A percentile compares a stretch with the other conserved stretches of the same genome.
These are phyloP conservation scores for Coranthus polyacanthus DNA, from an alignment of 2,797 vertebrate genomes.

Conservation along the genomic window DNA sequence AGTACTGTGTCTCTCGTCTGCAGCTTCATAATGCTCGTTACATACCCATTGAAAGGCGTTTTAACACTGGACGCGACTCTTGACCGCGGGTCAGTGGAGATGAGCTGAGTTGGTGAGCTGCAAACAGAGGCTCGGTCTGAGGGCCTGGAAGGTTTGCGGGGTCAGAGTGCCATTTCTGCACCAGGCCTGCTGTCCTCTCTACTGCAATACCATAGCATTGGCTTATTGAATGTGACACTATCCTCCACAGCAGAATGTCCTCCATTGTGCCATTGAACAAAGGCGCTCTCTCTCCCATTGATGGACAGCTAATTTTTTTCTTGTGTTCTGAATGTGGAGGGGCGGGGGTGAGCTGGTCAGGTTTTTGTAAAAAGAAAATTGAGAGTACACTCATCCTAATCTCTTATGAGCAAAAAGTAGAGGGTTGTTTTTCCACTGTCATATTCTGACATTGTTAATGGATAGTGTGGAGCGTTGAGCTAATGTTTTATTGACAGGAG, in stretches of 20 bases:
- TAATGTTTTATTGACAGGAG: conserved; percentile 54
- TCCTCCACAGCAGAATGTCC: conserved; percentile 82
- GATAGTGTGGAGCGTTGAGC: conserved; percentile 32
- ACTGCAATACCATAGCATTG: conserved; percentile 63
- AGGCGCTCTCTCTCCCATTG: conserved; percentile 78
- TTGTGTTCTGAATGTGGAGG: conserved; percentile 66
- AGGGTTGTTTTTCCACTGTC: conserved; percentile 38
- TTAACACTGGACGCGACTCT: conserved; percentile 40
- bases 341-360: conserved; percentile 33
- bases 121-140: conserved; percentile 63
- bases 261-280: conserved; percentile 85
- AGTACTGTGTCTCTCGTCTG: conserved; percentile 42
- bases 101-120: conserved; percentile 59
- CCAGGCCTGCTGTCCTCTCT: conserved; percentile 66
- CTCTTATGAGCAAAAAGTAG: conserved; percentile 39
- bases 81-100: conserved; percentile 66
- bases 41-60: conserved; percentile 43
- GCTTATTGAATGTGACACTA: conserved; percentile 80
- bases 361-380: conserved; percentile 37
- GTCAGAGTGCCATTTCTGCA: conserved; percentile 68
- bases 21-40: conserved; percentile 33
- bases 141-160: conserved; percentile 59
- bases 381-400: conserved; percentile 47
- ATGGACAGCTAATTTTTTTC: conserved; percentile 68
- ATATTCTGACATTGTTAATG: conserved; percentile 43